phyloP scores from a whole-genome alignment of 2,113 vertebrate species.

The Grammomys surdaster region DNA sequence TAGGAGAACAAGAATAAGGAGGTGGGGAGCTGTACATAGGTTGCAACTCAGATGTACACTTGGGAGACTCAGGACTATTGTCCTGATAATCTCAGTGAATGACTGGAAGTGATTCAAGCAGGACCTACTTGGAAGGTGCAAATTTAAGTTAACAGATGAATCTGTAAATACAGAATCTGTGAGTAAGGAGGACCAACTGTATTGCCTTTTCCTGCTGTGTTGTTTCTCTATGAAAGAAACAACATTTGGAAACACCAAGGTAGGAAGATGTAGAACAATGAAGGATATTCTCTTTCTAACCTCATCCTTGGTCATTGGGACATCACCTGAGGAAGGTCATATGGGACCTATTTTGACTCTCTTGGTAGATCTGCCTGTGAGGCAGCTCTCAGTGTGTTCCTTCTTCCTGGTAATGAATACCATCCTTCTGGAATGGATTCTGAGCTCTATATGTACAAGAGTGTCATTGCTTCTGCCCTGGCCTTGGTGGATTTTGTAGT shows the following conservation, averaged over 20 bases:
- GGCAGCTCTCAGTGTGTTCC: not conserved
- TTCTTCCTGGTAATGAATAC: no score
- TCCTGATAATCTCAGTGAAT: not conserved
- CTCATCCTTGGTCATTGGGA: not conserved
- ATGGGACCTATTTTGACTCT: not conserved
- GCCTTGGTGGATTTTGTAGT: not conserved
- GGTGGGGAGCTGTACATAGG: rapidly evolving
- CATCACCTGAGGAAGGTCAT: no score
- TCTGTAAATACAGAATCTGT: not conserved
- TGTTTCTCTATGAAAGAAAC: not conserved
- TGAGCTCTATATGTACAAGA: no score
- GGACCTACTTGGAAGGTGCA: not conserved
- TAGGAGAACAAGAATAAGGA: not conserved
- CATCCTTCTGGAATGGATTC: no score
- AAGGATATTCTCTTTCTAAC: not conserved
- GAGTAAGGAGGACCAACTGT: not conserved
- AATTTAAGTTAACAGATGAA: not conserved
- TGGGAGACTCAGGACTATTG: rapidly evolving
- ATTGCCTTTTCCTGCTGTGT: not conserved
- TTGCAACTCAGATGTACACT: not conserved
- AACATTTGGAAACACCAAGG: not conserved
- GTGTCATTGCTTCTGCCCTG: not conserved
- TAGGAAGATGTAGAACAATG: not conserved
- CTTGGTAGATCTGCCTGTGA: no score
- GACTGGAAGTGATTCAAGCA: not conserved